Percentiles rank a stretch among this genome's conserved stretches.
These are phyloP conservation scores for Pachyuromys duprasi DNA, from an alignment of 2,797 vertebrate species.

Conservation along the genomic window DNA sequence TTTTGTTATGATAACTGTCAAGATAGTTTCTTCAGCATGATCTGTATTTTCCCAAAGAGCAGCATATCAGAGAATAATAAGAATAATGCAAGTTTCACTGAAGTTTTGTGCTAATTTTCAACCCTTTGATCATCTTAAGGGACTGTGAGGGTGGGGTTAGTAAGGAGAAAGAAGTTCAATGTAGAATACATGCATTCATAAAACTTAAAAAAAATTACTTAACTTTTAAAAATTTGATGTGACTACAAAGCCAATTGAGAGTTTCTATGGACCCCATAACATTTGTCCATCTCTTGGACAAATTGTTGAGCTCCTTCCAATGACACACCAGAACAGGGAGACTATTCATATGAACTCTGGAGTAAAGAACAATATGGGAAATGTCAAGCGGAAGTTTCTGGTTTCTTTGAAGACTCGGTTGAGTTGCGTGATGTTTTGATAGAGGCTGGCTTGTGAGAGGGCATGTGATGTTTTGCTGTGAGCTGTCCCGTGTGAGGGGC, in stretches of 20 bases:
- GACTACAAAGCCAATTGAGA: background rate
- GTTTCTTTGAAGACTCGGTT: no score
- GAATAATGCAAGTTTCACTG: background rate
- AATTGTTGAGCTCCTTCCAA: background rate
- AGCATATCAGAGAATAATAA: background rate
- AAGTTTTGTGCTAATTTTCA: slow-evolving; percentile 20
- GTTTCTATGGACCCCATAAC: background rate
- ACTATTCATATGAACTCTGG: background rate
- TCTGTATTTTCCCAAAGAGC: slow-evolving; percentile 2
- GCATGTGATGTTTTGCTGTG: no score
- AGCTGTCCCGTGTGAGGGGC: no score
- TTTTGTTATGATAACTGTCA: slow-evolving; percentile 15
- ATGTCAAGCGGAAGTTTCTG: background rate
- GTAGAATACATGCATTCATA: background rate
- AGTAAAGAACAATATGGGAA: background rate
- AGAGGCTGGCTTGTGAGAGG: no score
- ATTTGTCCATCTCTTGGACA: background rate
- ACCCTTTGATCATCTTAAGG: background rate
- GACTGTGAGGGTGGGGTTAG: no score
- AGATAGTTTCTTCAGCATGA: slow-evolving; percentile 21
- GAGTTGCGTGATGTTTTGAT: no score
- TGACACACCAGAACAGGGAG: no score
- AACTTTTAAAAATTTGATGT: background rate
- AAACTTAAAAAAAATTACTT: background rate
- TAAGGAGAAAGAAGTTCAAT: background rate